Evolutionary conservation across 2,888 invertebrate genomes (phyloP).

Genomic region (Fissipunctia ypsillon): DNA sequence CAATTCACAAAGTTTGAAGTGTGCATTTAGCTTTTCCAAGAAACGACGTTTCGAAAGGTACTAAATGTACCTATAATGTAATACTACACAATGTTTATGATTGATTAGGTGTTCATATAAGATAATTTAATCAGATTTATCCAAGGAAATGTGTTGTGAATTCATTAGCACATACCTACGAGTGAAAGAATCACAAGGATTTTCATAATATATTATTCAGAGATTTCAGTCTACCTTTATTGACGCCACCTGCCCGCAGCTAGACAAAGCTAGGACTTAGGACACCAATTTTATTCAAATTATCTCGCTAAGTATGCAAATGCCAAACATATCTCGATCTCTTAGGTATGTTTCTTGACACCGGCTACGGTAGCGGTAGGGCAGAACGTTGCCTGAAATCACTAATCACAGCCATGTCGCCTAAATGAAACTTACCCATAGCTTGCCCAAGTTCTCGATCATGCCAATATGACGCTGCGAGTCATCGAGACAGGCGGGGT

Average conservation of each 20-base stretch:
- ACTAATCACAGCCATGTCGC: not conserved
- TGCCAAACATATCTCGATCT: not conserved
- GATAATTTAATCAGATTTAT: not conserved
- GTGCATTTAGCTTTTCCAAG: conserved; percentile 16
- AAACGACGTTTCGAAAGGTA: conserved; percentile 1
- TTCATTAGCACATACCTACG: not conserved
- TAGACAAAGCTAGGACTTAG: not conserved
- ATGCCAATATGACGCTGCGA: conserved; percentile 95
- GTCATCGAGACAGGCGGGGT: conserved; percentile 95
- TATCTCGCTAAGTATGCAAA: not conserved
- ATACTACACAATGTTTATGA: not conserved
- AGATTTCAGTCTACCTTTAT: not conserved
- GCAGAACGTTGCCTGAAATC: not conserved
- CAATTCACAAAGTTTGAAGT: conserved; percentile 16
- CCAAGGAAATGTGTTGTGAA: not conserved
- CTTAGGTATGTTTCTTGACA: not conserved
- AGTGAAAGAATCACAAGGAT: not conserved
- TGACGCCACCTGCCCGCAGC: not conserved
- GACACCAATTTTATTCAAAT: not conserved
- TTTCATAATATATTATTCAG: not conserved
- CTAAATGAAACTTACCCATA: conserved; percentile 93
- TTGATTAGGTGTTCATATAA: not conserved
- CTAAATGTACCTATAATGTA: no score
- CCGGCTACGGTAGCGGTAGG: not conserved
- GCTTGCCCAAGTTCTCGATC: conserved; percentile 96